Evolutionary conservation across 2,113 vertebrate species (phyloP).

Genomic region (Oenanthe melanoleuca): DNA sequence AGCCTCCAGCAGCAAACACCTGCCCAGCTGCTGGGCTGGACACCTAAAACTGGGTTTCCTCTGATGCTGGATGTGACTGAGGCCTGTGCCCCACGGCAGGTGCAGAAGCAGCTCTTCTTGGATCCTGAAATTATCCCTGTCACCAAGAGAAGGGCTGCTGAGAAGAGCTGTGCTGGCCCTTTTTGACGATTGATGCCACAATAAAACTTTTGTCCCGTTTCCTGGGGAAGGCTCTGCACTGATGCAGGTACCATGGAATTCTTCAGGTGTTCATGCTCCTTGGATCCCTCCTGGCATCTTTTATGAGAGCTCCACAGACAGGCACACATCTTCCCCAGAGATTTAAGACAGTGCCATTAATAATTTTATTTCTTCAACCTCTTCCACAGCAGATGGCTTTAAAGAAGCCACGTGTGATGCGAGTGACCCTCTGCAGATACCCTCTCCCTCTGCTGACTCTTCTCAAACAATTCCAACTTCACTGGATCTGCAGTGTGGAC

Average conservation of each 20-base stretch:
- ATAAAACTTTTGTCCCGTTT: not conserved
- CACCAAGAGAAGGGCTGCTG: not conserved
- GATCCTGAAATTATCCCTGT: not conserved
- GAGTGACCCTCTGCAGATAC: not conserved
- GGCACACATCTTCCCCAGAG: not conserved
- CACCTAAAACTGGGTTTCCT: rapidly evolving
- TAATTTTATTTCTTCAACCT: not conserved
- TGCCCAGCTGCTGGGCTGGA: not conserved
- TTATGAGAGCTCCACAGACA: not conserved
- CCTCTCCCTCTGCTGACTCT: not conserved
- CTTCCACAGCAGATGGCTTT: not conserved
- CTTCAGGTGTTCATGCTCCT: not conserved
- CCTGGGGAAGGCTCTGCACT: not conserved
- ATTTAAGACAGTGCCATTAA: not conserved
- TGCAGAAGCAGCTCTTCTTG: not conserved
- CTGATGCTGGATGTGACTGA: not conserved
- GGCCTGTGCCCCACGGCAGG: not conserved
- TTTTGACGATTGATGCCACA: not conserved
- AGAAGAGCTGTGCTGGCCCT: not conserved
- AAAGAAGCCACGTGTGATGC: rapidly evolving
- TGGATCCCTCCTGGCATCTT: not conserved
- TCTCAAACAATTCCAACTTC: not conserved
- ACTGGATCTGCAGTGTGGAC: not conserved
- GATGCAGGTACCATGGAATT: not conserved
- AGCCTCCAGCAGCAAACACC: not conserved